phyloP scores from a whole-genome alignment of 2,113 vertebrate species.

The Acanthisitta chloris region DNA sequence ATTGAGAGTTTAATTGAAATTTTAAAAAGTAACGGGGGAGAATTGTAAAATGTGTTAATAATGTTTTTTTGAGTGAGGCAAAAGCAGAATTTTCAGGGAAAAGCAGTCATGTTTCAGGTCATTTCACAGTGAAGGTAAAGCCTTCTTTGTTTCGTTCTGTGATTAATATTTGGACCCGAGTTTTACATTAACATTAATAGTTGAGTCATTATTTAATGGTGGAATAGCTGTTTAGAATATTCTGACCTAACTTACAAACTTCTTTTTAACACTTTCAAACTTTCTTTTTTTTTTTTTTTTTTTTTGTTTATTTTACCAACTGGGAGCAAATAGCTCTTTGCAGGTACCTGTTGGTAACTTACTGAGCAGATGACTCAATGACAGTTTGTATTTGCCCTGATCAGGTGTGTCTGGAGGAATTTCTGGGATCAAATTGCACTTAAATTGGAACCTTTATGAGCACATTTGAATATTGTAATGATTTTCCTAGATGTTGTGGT shows the following conservation, averaged over 20 bases:
- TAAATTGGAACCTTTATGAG: neutral
- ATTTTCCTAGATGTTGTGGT: neutral
- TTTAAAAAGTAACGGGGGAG: neutral
- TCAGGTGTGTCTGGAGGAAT: neutral
- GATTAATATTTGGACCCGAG: neutral
- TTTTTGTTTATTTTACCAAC: neutral
- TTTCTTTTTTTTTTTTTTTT: neutral
- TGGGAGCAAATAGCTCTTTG: neutral
- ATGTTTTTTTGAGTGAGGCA: neutral
- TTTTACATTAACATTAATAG: neutral
- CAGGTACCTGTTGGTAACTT: neutral
- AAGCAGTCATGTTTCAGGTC: neutral
- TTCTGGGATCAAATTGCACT: neutral
- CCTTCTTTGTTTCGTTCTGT: neutral
- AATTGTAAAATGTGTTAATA: neutral
- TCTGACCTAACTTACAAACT: neutral
- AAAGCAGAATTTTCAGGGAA: neutral
- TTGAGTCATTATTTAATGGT: neutral
- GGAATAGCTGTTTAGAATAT: neutral
- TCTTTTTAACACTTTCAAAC: neutral
- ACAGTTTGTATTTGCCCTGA: neutral
- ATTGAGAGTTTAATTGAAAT: neutral
- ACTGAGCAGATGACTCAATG: neutral
- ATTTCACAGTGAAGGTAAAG: neutral
- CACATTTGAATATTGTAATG: neutral